Evolutionary conservation across 37 sponge, comb jelly and placozoan species (phyloP).

Genomic region (Halisarca cf. caerulea): DNA sequence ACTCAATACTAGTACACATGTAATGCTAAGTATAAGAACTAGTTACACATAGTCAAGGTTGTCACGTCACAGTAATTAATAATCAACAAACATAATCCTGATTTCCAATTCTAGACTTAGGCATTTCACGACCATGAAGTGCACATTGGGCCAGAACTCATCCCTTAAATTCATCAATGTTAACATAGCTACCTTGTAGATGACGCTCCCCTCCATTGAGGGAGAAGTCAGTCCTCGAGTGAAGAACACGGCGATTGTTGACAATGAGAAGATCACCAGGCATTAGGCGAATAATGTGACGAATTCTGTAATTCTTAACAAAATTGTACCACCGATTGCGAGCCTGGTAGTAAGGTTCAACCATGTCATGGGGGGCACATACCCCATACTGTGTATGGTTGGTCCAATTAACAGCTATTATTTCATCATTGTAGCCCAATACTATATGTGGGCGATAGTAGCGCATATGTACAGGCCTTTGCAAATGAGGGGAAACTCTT

Average conservation of each 20-base stretch:
- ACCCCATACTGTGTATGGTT: background rate
- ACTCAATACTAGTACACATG: too few species aligned
- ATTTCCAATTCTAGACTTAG: background rate
- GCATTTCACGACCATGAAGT: background rate
- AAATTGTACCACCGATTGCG: background rate
- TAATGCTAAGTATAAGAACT: too few species aligned
- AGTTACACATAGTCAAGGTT: too few species aligned
- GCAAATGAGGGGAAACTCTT: too few species aligned
- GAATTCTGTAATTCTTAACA: background rate
- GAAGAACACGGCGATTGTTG: background rate
- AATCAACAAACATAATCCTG: too few species aligned
- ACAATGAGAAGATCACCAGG: background rate
- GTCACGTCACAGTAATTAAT: too few species aligned
- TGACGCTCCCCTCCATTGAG: constrained; percentile 4
- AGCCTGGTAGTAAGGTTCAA: background rate
- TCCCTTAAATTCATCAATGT: constrained; percentile 15
- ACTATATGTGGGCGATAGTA: background rate
- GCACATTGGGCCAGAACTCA: background rate
- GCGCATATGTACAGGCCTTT: background rate
- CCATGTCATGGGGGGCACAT: background rate
- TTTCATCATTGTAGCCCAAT: background rate
- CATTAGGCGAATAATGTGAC: background rate
- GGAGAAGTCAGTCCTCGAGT: background rate
- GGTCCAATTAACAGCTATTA: background rate
- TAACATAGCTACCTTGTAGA: background rate